Percentiles rank a stretch among this genome's conserved stretches.
These are phyloP conservation scores for Morpho achilles DNA, from an alignment of 2,888 invertebrate genomes.

Conservation along the genomic window DNA sequence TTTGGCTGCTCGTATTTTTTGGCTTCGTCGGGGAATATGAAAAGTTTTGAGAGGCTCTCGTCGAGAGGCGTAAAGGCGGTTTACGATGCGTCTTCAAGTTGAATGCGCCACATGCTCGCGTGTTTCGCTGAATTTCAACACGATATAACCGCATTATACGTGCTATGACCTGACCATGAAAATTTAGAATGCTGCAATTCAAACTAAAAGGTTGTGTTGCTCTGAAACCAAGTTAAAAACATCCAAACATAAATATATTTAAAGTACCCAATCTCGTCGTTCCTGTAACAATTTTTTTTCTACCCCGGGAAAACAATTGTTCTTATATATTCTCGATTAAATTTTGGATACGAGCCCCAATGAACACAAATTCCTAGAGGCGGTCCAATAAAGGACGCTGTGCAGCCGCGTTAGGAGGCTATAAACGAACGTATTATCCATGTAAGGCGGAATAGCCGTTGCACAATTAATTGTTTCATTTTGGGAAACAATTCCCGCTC, in stretches of 20 bases:
- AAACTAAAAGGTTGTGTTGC: slow-evolving; percentile 48
- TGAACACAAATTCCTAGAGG: slow-evolving; percentile 78
- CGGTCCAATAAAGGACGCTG: slow-evolving; percentile 76
- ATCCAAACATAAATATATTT: slow-evolving; percentile 24
- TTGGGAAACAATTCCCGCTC: slow-evolving; percentile 80
- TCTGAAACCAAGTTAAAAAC: slow-evolving; percentile 37
- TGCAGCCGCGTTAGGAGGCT: slow-evolving; percentile 78
- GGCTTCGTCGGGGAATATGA: slow-evolving; percentile 74
- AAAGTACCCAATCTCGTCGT: slow-evolving; percentile 46
- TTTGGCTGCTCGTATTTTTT: slow-evolving; percentile 76
- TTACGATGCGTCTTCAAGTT: slow-evolving; percentile 75
- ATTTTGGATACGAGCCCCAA: slow-evolving; percentile 76
- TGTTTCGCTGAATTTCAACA: slow-evolving; percentile 60
- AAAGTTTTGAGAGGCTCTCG: slow-evolving; percentile 75
- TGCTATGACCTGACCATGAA: slow-evolving; percentile 74
- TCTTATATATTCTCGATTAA: slow-evolving; percentile 76
- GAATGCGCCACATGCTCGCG: slow-evolving; percentile 71
- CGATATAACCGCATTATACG: slow-evolving; percentile 69
- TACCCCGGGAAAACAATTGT: slow-evolving; percentile 57
- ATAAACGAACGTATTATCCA: slow-evolving; percentile 80
- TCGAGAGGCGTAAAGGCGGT: slow-evolving; percentile 72
- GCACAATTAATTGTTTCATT: slow-evolving; percentile 80
- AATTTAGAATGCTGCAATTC: slow-evolving; percentile 64
- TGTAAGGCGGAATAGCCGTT: slow-evolving; percentile 80
- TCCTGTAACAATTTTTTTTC: slow-evolving; percentile 52